Percentiles rank a stretch among this genome's conserved stretches.
Evolutionary conservation across 2,797 vertebrate genomes (phyloP).

Genomic region (Pseudotriccus pelzelni): DNA sequence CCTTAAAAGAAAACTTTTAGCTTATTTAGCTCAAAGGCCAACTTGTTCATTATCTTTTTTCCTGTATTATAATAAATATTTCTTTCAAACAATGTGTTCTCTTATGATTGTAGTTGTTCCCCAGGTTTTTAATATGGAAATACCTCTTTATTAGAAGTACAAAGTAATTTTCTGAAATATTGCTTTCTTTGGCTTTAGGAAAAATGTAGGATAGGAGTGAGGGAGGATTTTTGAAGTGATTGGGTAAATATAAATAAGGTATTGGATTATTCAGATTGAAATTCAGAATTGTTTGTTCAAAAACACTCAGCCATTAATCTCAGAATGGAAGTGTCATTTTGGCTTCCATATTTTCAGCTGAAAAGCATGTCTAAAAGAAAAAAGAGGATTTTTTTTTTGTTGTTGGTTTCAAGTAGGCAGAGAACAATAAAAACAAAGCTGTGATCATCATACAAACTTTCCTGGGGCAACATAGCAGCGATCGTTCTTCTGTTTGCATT

Average conservation of each 20-base stretch:
- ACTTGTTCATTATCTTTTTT: not conserved
- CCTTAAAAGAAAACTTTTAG: not conserved
- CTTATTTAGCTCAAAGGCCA: not conserved
- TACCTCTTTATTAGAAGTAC: not conserved
- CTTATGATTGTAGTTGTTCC: not conserved
- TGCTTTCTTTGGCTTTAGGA: not conserved
- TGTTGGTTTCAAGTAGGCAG: not conserved
- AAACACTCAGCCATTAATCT: not conserved
- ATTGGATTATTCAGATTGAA: slow-evolving; percentile 7
- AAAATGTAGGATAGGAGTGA: not conserved
- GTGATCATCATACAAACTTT: not conserved
- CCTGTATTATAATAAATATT: not conserved
- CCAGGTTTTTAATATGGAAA: not conserved
- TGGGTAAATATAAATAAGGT: not conserved
- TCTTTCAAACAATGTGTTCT: not conserved
- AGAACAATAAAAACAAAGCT: not conserved
- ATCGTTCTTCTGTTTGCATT: not conserved
- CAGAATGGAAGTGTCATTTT: not conserved
- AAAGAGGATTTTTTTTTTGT: not conserved
- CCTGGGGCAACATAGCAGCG: not conserved
- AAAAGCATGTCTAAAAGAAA: not conserved
- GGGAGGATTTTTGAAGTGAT: not conserved
- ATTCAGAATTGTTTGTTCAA: not conserved
- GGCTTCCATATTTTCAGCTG: not conserved
- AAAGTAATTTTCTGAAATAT: not conserved